Conservation (phyloP, 2,113 vertebrate species). For the Hyla sarda region DNA sequence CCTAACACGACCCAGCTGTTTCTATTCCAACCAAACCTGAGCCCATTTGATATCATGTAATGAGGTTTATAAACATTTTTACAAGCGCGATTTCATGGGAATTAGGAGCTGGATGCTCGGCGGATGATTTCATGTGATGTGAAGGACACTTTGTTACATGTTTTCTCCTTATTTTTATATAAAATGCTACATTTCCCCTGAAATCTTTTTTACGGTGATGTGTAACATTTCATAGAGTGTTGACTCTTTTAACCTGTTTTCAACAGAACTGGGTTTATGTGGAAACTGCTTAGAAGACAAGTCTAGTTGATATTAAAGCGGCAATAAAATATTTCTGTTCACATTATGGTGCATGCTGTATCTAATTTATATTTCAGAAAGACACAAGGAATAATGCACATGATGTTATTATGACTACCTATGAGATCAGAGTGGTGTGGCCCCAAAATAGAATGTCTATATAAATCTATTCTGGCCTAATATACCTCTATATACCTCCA, state of each 20-base stretch:
- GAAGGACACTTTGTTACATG: conserved; percentile 9
- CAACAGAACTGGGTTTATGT: not conserved
- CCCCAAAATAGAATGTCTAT: not conserved
- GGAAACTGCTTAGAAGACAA: not conserved
- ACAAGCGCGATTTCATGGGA: conserved; percentile 24
- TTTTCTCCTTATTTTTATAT: conserved; percentile 2
- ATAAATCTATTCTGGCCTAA: no score
- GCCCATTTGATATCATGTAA: conserved; percentile 29
- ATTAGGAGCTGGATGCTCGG: conserved; percentile 26
- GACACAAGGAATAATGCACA: not conserved
- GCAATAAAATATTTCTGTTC: not conserved
- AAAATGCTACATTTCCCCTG: not conserved
- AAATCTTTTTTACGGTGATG: not conserved
- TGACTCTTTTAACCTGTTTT: not conserved
- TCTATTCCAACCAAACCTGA: not conserved
- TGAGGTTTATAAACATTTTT: conserved; percentile 46
- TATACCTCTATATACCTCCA: not conserved
- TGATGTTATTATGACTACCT: not conserved
- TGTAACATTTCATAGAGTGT: not conserved
- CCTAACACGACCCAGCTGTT: conserved; percentile 29
- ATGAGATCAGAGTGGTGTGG: not conserved
- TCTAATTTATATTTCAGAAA: not conserved
- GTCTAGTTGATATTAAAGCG: not conserved
- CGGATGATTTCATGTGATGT: conserved; percentile 24
- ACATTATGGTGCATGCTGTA: not conserved